Evolutionary conservation across 2,888 invertebrate species (phyloP).

Genomic region (Julus scandinavius): DNA sequence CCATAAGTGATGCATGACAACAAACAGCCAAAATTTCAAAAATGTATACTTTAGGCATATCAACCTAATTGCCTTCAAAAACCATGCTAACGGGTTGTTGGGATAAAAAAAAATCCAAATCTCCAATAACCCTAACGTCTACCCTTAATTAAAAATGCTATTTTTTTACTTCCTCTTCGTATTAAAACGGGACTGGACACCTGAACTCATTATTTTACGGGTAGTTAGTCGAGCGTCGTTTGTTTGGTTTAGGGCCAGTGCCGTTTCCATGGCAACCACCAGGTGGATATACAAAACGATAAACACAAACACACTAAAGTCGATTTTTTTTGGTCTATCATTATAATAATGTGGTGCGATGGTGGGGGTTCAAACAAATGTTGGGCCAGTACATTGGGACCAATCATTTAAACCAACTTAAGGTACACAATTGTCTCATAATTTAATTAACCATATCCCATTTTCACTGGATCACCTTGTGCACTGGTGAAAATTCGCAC

Average conservation of each 20-base stretch:
- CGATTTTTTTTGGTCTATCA: not conserved
- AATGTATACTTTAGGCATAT: not conserved
- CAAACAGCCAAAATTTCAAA: not conserved
- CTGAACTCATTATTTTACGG: not conserved
- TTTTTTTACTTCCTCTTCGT: not conserved
- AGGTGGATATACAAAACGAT: not conserved
- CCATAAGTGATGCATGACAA: not conserved
- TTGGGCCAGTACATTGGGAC: no score
- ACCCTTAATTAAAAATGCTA: not conserved
- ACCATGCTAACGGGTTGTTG: not conserved
- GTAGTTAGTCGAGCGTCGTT: not conserved
- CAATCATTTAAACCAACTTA: no score
- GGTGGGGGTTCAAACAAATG: no score
- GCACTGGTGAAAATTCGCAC: no score
- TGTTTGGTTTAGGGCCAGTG: constrained; percentile 8
- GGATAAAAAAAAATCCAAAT: not conserved
- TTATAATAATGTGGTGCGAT: no score
- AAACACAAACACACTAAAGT: not conserved
- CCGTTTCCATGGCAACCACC: not conserved
- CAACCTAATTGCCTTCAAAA: not conserved
- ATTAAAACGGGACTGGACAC: constrained; percentile 1
- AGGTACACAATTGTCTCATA: no score
- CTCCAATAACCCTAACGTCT: not conserved
- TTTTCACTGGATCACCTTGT: no score
- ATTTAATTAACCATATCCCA: no score